These are phyloP conservation scores for Asteroscopus sphinx DNA, from an alignment of 2,888 invertebrate species.

Conservation along the genomic window DNA sequence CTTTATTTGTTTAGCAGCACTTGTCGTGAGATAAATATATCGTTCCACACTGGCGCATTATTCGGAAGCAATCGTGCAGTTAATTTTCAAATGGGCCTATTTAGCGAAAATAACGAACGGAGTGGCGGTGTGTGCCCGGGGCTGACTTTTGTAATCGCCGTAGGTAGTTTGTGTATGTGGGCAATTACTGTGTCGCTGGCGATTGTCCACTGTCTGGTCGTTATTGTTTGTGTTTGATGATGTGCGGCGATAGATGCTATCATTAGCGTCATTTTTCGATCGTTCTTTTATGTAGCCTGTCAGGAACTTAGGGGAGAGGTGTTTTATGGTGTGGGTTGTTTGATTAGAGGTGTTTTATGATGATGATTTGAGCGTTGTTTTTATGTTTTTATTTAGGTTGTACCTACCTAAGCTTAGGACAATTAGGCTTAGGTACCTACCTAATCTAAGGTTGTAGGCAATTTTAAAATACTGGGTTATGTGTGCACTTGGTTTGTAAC, in stretches of 20 bases:
- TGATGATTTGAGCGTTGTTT: constrained; percentile 25
- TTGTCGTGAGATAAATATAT: constrained; percentile 71
- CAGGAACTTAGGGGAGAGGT: constrained; percentile 45
- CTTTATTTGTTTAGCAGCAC: constrained; percentile 66
- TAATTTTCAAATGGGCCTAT: constrained; percentile 86
- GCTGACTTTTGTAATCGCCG: constrained; percentile 73
- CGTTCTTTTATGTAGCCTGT: constrained; percentile 44
- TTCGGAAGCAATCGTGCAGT: constrained; percentile 85
- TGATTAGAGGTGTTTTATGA: constrained; percentile 41
- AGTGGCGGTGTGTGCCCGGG: constrained; percentile 66
- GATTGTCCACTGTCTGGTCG: constrained; percentile 63
- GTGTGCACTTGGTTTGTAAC: too few relatives aligned
- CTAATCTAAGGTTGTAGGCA: too few relatives aligned
- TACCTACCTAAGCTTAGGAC: not conserved
- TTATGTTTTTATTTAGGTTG: constrained; percentile 15
- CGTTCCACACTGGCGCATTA: constrained; percentile 75
- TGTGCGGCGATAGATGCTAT: constrained; percentile 66
- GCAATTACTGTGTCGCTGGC: constrained; percentile 66
- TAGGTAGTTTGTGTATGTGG: constrained; percentile 65
- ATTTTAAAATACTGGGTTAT: too few relatives aligned
- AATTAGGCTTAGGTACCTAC: too few relatives aligned
- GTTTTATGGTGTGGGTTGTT: constrained; percentile 40
- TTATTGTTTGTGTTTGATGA: constrained; percentile 70
- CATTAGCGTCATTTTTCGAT: constrained; percentile 57
- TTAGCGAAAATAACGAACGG: constrained; percentile 82